Evolutionary conservation across 1,140 invertebrate genomes (phyloP), one percentile per base, ranked within the genome.

Genomic region (Cydia strobilella): DNA sequence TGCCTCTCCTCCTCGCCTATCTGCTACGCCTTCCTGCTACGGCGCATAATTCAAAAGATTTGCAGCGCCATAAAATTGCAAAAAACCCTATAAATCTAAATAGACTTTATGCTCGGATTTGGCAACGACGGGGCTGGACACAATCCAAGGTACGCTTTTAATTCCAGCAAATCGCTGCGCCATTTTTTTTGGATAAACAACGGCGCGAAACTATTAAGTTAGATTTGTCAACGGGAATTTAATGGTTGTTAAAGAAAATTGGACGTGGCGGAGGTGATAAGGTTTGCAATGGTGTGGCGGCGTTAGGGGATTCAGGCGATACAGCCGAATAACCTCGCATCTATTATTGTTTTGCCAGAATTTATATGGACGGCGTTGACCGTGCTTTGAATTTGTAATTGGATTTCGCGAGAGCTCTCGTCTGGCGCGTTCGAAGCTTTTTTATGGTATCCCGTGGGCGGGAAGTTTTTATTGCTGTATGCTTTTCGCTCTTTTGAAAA

Each of bases 1-100:
- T 89, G 87, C 85, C 84, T 88, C 79, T 82, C 80, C 81, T 84
- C 82, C 82, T 82, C 79, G 84, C 66, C 69, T 72, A 72, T 48
- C 45, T 72, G 15, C 71, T 51, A 72, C 51, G 42, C 71, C 84
- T 86, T 86, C 78, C 80, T 81, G 35, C 75, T 80, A 79, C 72
- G 76, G 31, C 62, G 25, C 3, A 39, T 69, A 69, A 69, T 69
- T 69, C 31, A 69, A 69, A 69, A 69, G 65, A 69, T 69, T 35
- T 18, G 13, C n/a, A n/a, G 9, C 12, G 27, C 65, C n/a, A 59
- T 59, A 35, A 66, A 66, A 66, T 66, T 66, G 12, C 20, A 23
- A 59, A 59, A 59, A 59, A 23, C 18, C 66, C 76, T 79, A 80
- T 84, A 82, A 85, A 80, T 85, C 79, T 79, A 59, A 79, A 77